These are phyloP conservation scores for Phytoseiulus persimilis DNA, from an alignment of 2,888 invertebrate genomes.

Conservation along the genomic window DNA sequence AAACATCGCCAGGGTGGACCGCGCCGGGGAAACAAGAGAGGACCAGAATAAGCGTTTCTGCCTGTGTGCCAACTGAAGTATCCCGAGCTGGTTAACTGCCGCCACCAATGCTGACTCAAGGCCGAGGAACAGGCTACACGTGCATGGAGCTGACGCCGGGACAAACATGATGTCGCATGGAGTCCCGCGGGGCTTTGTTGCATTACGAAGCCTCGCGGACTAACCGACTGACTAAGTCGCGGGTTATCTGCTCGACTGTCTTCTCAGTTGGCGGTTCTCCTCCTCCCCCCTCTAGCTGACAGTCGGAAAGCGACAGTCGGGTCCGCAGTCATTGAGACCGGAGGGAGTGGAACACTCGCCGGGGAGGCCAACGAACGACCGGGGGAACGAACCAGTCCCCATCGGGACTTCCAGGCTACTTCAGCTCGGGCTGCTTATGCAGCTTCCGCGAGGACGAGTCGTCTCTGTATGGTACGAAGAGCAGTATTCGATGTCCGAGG, in stretches of 20 bases:
- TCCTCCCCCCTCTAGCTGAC: background rate
- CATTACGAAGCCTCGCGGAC: background rate
- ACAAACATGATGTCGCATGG: background rate
- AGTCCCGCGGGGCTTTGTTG: background rate
- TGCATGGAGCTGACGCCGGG: background rate
- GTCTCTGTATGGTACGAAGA: too few relatives aligned
- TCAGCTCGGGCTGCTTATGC: too few relatives aligned
- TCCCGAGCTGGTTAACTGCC: background rate
- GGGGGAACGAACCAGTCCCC: background rate
- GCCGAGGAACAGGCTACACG: background rate
- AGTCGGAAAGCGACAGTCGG: background rate
- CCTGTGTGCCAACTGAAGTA: too few relatives aligned
- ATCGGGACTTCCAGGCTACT: too few relatives aligned
- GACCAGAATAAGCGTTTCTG: too few relatives aligned
- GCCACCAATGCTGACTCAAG: background rate
- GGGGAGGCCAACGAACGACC: background rate
- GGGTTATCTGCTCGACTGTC: background rate
- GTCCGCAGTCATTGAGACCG: background rate
- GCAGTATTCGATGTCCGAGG: background rate
- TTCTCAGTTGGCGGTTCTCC: background rate
- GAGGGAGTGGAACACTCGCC: background rate
- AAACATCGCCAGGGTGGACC: too few relatives aligned
- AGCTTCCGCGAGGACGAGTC: too few relatives aligned
- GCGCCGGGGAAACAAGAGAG: too few relatives aligned
- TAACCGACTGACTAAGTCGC: background rate